Conservation (phyloP, 2,113 vertebrate genomes). For the Theristicus caerulescens region DNA sequence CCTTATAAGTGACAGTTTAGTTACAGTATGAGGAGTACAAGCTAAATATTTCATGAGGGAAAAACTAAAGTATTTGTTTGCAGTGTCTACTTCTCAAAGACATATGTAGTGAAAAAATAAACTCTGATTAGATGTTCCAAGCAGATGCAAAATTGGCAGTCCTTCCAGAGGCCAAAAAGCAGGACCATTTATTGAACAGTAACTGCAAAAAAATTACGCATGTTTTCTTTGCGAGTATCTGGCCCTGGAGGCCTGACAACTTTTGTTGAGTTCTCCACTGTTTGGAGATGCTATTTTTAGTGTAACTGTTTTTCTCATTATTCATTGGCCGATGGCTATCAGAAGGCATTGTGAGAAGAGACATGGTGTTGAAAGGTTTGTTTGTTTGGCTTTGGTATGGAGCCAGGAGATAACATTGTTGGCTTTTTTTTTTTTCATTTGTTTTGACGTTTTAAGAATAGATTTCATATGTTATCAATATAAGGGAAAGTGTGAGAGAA, state of each 20-base stretch:
- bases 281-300: slow-evolving; percentile 63
- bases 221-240: slow-evolving; percentile 47
- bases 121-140: neutral
- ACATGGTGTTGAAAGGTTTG: slow-evolving; percentile 47
- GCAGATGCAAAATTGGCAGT: slow-evolving; percentile 7
- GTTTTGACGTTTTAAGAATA: slow-evolving; percentile 41
- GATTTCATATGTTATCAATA: slow-evolving; percentile 3
- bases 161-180: neutral
- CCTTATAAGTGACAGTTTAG: neutral
- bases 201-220: neutral
- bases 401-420: slow-evolving; percentile 67
- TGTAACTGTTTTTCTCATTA: slow-evolving; percentile 54
- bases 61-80: slow-evolving; percentile 4
- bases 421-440: neutral
- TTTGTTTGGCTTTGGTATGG: slow-evolving; percentile 64
- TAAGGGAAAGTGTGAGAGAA: slow-evolving; percentile 40
- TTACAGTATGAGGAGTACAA: neutral
- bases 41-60: neutral
- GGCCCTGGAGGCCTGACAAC: slow-evolving; percentile 15
- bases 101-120: slow-evolving; percentile 29
- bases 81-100: neutral
- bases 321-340: slow-evolving; percentile 66
- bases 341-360: slow-evolving; percentile 65
- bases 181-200: neutral
- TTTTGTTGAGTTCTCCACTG: slow-evolving; percentile 23